These are phyloP conservation scores for Formica exsecta DNA, from an alignment of 1,140 invertebrate species.

Conservation along the genomic window DNA sequence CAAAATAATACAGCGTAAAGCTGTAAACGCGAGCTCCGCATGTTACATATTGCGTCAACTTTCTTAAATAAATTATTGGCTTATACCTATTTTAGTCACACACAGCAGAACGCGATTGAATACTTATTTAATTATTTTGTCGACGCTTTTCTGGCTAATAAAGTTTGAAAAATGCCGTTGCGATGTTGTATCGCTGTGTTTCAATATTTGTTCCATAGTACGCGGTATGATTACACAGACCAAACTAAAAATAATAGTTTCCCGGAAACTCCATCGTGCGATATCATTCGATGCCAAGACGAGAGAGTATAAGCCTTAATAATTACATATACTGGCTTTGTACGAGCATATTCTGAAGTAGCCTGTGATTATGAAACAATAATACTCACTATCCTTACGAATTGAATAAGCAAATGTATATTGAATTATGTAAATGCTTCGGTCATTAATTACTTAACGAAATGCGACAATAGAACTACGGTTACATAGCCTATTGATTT, in stretches of 20 bases:
- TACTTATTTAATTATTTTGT: not conserved
- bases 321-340: conserved; percentile 29
- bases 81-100: conserved; percentile 25
- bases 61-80: conserved; percentile 27
- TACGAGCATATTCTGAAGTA: conserved; percentile 20
- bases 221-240: conserved; percentile 44
- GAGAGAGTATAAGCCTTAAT: conserved; percentile 48
- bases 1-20: not conserved
- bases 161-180: not conserved
- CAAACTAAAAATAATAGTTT: conserved; percentile 72
- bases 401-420: conserved; percentile 3
- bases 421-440: conserved; percentile 17
- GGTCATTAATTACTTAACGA: conserved; percentile 22
- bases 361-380: not conserved
- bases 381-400: conserved; percentile 17
- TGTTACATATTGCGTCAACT: conserved; percentile 30
- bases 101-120: not conserved
- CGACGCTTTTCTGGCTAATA: not conserved
- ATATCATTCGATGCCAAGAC: conserved; percentile 62
- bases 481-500: not conserved
- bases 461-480: not conserved
- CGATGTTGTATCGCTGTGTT: conserved; percentile 17
- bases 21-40: not conserved
- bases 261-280: conserved; percentile 55
- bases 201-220: not conserved